Conservation (phyloP, 2,113 vertebrate genomes). For the Phalacrocorax carbo region DNA sequence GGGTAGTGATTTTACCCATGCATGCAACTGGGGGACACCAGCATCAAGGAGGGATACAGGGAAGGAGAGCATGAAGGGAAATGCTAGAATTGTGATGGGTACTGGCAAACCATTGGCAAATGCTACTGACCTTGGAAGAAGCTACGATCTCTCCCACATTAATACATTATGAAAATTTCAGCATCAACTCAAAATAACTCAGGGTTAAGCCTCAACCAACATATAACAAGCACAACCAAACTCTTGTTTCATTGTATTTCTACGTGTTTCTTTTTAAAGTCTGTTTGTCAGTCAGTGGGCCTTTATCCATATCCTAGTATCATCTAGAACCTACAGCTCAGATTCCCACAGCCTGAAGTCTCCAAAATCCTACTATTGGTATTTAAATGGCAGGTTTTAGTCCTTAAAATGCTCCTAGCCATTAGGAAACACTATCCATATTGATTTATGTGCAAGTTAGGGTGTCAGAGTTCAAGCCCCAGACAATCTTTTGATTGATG, state of each 20-base stretch:
- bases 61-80: neutral
- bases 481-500: neutral
- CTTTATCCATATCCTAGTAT: neutral
- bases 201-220: neutral
- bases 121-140: neutral
- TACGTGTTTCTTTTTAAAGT: neutral
- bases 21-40: rapidly evolving
- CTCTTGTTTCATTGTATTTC: neutral
- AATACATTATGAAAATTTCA: neutral
- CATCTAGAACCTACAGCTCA: neutral
- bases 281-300: neutral
- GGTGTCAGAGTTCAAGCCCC: neutral
- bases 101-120: neutral
- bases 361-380: neutral
- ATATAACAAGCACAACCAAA: neutral
- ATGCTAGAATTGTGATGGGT: neutral
- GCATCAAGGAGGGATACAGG: neutral
- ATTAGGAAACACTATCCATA: neutral
- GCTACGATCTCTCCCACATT: neutral
- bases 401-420: neutral
- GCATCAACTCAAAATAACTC: neutral
- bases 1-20: neutral
- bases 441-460: neutral
- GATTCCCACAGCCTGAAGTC: neutral
- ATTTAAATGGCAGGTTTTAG: neutral